phyloP scores from a whole-genome alignment of 2,113 vertebrate genomes.

The Plectropomus leopardus region DNA sequence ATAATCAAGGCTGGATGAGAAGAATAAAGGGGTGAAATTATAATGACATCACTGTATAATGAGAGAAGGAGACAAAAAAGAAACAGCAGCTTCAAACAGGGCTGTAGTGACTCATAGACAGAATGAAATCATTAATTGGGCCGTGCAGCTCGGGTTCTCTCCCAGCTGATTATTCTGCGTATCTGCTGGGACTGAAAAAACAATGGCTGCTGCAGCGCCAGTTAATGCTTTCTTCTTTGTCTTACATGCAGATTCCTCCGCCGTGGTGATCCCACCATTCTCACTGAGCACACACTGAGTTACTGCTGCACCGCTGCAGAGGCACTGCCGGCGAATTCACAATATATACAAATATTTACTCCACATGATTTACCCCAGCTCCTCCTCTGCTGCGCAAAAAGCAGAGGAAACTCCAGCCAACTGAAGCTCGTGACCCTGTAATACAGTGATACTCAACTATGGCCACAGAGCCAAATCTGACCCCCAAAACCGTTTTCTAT shows the following conservation, averaged over 20 bases:
- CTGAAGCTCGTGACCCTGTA: neutral
- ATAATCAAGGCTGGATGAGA: slow-evolving; percentile 1
- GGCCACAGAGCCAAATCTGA: too few relatives aligned
- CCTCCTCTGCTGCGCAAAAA: neutral
- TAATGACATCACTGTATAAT: slow-evolving; percentile 63
- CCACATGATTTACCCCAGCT: too few relatives aligned
- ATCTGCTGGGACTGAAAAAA: slow-evolving; percentile 39
- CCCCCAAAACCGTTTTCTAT: too few relatives aligned
- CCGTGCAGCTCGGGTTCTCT: slow-evolving; percentile 20
- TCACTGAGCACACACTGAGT: neutral
- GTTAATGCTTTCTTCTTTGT: slow-evolving; percentile 22
- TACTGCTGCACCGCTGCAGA: slow-evolving; percentile 12
- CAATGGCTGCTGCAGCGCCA: slow-evolving; percentile 15
- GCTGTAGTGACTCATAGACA: slow-evolving; percentile 42
- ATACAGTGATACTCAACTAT: too few relatives aligned
- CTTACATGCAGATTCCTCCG: slow-evolving; percentile 16
- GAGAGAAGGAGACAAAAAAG: slow-evolving; percentile 45
- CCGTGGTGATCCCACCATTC: neutral
- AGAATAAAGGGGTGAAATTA: slow-evolving; percentile 43
- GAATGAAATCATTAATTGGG: slow-evolving; percentile 69
- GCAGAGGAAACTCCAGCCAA: neutral
- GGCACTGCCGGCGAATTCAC: neutral
- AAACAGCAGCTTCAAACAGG: slow-evolving; percentile 36
- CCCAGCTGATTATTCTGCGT: slow-evolving; percentile 37
- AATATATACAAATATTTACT: neutral